phyloP scores from a whole-genome alignment of 2,113 vertebrate species.

The Brachypteracias leptosomus region DNA sequence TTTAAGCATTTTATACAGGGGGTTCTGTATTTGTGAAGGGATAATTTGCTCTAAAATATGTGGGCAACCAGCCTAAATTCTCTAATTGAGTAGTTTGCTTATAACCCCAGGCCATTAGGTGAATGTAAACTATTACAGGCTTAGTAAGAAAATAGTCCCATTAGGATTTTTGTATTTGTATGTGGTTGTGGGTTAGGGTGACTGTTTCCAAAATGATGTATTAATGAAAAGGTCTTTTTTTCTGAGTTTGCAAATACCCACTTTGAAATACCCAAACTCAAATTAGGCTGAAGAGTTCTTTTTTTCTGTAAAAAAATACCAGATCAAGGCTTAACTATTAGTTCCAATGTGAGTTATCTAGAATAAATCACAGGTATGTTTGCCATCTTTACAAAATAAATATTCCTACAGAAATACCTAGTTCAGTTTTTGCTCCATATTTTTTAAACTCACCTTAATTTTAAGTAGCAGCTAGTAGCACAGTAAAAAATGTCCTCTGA shows the following conservation, averaged over 20 bases:
- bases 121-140: constrained; percentile 82
- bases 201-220: constrained; percentile 75
- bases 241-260: constrained; percentile 64
- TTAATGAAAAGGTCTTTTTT: constrained; percentile 76
- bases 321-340: constrained; percentile 34
- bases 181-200: constrained; percentile 70
- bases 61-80: constrained; percentile 83
- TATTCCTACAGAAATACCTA: neutral
- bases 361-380: constrained; percentile 31
- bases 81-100: constrained; percentile 84
- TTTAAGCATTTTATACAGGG: constrained; percentile 77
- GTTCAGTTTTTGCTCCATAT: neutral
- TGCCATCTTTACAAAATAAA: constrained; percentile 8
- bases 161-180: constrained; percentile 82
- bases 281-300: constrained; percentile 46
- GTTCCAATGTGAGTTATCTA: constrained; percentile 30
- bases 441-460: constrained; percentile 17
- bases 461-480: constrained; percentile 17
- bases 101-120: constrained; percentile 82
- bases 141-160: constrained; percentile 82
- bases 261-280: constrained; percentile 71
- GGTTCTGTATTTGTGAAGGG: constrained; percentile 78
- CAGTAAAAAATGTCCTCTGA: neutral
- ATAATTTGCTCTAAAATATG: constrained; percentile 84
- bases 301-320: neutral